A percentile compares a stretch with the other conserved stretches of the same genome.
These are phyloP conservation scores for Amblyopsis hoosieri DNA, from an alignment of 2,797 vertebrate genomes.

Conservation along the genomic window DNA sequence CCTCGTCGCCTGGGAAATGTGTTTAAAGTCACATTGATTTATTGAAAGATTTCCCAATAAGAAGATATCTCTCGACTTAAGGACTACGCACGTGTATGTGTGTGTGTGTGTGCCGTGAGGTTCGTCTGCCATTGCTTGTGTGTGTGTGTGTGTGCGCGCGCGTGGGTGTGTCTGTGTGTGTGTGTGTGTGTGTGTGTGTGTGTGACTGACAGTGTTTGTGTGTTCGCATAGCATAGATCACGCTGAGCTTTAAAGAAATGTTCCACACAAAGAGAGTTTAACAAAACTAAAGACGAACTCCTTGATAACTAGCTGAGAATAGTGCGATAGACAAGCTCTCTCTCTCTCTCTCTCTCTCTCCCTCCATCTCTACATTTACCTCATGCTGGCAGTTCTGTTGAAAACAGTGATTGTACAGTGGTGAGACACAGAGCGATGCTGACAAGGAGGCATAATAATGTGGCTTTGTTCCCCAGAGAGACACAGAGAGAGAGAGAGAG, in stretches of 20 bases:
- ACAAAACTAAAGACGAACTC: conserved; percentile 60
- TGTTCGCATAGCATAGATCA: conserved; percentile 68
- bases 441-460: conserved; percentile 76
- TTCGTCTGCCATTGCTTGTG: conserved; percentile 5
- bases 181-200: conserved; percentile 39
- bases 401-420: conserved; percentile 77
- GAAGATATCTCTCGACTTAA: conserved; percentile 79
- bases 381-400: conserved; percentile 69
- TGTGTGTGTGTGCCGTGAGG: conserved; percentile 16
- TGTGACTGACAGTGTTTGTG: conserved; percentile 27
- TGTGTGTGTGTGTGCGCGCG: conserved; percentile 3
- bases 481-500: conserved; percentile 19
- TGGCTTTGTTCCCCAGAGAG: conserved; percentile 76
- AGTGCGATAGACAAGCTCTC: conserved; percentile 50
- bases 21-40: conserved; percentile 90
- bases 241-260: conserved; percentile 52
- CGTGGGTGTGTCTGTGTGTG: conserved; percentile 26
- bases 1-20: conserved; percentile 83
- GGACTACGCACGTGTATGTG: conserved; percentile 45
- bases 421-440: conserved; percentile 67
- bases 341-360: conserved; percentile 53
- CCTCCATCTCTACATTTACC: conserved; percentile 68
- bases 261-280: conserved; percentile 62
- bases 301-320: conserved; percentile 60
- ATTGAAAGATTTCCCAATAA: conserved; percentile 89